Evolutionary conservation across 2,113 vertebrate species (phyloP).

Genomic region (Psilopsiagon aurifrons): DNA sequence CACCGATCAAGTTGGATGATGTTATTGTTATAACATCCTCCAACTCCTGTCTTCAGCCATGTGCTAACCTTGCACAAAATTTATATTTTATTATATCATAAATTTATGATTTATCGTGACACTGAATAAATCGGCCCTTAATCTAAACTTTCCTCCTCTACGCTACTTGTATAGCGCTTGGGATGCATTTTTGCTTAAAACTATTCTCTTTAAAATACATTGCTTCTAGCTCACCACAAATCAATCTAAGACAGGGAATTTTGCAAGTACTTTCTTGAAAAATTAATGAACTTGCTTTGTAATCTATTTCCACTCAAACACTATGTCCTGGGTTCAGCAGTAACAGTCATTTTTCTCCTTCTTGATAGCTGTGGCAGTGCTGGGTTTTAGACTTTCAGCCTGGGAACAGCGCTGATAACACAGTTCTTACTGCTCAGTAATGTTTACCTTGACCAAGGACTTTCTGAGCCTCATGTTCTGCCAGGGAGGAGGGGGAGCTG

Average conservation of each 20-base stretch:
- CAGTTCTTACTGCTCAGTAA: too few species aligned
- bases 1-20: neutral
- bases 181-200: neutral
- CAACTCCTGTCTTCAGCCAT: neutral
- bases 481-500: too few species aligned
- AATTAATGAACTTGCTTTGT: neutral
- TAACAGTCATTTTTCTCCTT: too few species aligned
- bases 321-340: too few species aligned
- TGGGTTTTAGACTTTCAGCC: too few species aligned
- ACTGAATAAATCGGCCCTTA: neutral
- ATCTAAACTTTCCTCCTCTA: neutral
- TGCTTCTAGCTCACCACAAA: neutral
- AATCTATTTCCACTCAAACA: neutral
- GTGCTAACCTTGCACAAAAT: conserved; percentile 30
- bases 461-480: too few species aligned
- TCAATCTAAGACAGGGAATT: neutral
- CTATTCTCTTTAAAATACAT: neutral
- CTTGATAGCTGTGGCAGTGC: too few species aligned
- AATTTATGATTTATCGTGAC: neutral
- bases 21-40: neutral
- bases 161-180: neutral
- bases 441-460: too few species aligned
- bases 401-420: too few species aligned
- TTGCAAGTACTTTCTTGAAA: neutral
- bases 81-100: neutral